These are phyloP conservation scores for Drosophila mayaguana DNA, from an alignment of 2,888 invertebrate species.

Conservation along the genomic window DNA sequence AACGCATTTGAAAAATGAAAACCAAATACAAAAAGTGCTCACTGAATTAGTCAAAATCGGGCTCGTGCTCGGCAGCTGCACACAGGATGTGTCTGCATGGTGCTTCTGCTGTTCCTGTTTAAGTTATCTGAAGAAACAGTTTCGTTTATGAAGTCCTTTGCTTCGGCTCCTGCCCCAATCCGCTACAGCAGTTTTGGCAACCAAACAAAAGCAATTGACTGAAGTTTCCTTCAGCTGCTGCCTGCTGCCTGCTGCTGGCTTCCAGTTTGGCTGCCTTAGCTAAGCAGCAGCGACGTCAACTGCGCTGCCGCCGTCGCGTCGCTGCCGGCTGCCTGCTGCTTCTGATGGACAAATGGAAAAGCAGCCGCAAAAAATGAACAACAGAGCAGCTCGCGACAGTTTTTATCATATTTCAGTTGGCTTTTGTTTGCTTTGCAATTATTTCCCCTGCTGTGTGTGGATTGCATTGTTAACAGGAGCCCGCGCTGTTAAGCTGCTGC, in stretches of 20 bases:
- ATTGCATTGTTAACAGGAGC: background rate
- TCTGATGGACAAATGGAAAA: constrained; percentile 46
- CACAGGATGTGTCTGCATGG: constrained; percentile 49
- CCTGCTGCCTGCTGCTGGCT: constrained; percentile 15
- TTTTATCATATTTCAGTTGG: constrained; percentile 50
- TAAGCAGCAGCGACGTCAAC: constrained; percentile 32
- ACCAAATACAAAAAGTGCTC: constrained; percentile 44
- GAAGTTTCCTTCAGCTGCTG: constrained; percentile 31
- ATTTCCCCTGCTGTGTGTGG: constrained; percentile 60
- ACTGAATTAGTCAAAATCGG: constrained; percentile 67
- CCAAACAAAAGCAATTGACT: constrained; percentile 60
- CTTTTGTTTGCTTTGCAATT: constrained; percentile 70
- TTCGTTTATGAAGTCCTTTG: constrained; percentile 34
- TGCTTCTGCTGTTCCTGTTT: background rate
- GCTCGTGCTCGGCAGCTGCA: background rate
- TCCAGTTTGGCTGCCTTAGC: constrained; percentile 23
- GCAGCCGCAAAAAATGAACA: constrained; percentile 26
- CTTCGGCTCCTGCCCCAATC: background rate
- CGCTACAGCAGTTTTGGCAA: constrained; percentile 57
- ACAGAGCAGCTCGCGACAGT: constrained; percentile 52
- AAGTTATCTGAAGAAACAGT: constrained; percentile 10
- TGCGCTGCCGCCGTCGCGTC: constrained; percentile 25
- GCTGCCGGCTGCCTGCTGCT: constrained; percentile 25
- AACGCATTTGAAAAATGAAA: constrained; percentile 41
- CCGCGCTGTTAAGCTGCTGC: constrained; percentile 47